Base-by-base conservation (phyloP, 1,140 invertebrate species). In the Drosophila guanche region DNA sequence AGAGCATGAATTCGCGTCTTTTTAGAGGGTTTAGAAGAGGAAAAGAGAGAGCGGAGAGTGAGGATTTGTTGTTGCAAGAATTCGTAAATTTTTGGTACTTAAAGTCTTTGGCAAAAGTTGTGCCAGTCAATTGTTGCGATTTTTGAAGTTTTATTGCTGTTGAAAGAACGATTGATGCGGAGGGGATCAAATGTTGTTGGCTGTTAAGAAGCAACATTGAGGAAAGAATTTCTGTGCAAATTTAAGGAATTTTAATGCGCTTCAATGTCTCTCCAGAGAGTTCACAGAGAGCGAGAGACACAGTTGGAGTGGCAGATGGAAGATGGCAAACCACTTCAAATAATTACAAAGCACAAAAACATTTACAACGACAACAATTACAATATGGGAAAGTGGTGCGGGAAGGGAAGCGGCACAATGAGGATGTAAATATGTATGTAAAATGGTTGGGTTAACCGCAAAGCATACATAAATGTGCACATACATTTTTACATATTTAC, bases 281-380 rank as follows among this genome's bases (percentile, higher is more conserved):
- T 47, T 22, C 23, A 27, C 25, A 10, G 43, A 52, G 27, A n/a
- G 40, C 45, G 10, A 37, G 33, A 33, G 3, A 33, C 8, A 59
- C 40, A 46, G 40, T 25, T 43, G n/a, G 14, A 41, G 40, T 23
- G 33, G 33, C 4, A 12, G 10, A 6, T 8, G 10, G 22, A 37
- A 57, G 59, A 50, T 65, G 16, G 16, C 71, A 85, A 80, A 85
- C 77, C 81, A 85, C 81, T 85, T 85, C 59, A 85, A 85, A 77
- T 85, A 85, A 85, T 85, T 85, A 85, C 81, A 85, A 84, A 76
- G 72, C 67, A 72, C 43, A 72, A 56, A 46, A 46, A 63, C 33
- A 60, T 33, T 23, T 33, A 50, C 16, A 47, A 54, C 41, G 43
- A 23, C 47, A 51, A 48, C 47, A 67, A 66, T 62, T 62, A 71